Conservation (phyloP, 2,888 invertebrate genomes). For the Heterodera filipjevi region DNA sequence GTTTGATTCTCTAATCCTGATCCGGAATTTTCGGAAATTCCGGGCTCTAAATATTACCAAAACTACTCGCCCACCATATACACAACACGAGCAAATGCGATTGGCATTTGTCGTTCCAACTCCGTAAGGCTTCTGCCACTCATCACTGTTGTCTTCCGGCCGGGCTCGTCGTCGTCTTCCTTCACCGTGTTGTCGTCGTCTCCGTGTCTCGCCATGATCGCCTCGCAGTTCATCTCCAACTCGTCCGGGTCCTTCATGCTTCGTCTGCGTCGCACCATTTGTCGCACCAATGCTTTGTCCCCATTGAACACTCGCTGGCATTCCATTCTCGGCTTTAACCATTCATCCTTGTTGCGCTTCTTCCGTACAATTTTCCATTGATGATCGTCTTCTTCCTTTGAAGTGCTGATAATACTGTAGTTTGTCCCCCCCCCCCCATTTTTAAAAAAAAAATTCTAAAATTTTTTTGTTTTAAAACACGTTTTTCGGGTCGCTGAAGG, state of each 20-base stretch:
- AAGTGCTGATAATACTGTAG: too few relatives aligned
- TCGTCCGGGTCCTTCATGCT: conserved; percentile 23
- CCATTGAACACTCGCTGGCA: neutral
- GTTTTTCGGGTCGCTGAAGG: too few relatives aligned
- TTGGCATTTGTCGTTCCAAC: conserved; percentile 34
- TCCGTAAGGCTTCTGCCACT: neutral
- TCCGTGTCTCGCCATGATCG: conserved; percentile 34
- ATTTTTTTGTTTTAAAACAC: too few relatives aligned
- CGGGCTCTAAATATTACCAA: too few relatives aligned
- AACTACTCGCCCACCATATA: conserved; percentile 37
- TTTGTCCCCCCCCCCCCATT: too few relatives aligned
- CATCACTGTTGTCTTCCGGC: neutral
- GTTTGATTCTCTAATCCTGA: too few relatives aligned
- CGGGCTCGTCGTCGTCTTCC: conserved; percentile 27
- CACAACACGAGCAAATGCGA: conserved; percentile 42
- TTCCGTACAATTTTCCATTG: neutral
- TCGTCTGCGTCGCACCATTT: neutral
- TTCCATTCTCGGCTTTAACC: neutral
- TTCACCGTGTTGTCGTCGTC: neutral
- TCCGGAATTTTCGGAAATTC: too few relatives aligned
- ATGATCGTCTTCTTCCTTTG: too few relatives aligned
- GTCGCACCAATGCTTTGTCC: neutral
- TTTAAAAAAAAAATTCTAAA: too few relatives aligned
- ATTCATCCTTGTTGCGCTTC: neutral
- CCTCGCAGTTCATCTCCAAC: conserved; percentile 37